Base-by-base conservation (phyloP, 2,113 vertebrate genomes). In the Syngnathoides biaculeatus region DNA sequence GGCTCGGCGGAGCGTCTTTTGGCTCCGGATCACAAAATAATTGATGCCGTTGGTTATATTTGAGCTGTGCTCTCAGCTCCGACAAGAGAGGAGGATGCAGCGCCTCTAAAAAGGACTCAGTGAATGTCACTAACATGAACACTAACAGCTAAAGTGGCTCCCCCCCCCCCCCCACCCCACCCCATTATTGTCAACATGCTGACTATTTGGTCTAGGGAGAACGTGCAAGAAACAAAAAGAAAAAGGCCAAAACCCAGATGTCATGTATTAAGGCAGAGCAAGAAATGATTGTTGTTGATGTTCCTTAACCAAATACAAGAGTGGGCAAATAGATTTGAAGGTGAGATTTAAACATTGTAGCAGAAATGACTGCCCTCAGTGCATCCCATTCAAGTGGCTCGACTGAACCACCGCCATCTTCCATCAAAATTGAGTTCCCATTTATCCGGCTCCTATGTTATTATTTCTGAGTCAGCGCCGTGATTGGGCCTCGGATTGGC, bases 11-110 rank as follows among this genome's bases (percentile, higher is more conserved):
- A 69, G 38, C 57, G 74, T 72, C 63, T 67, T 55, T 35, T 52
- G 60, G 19, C 63, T 75, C 27, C 57, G 67, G 69, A 84, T 57
- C 79, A 78, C 64, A 82, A 68, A 82, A 81, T 81, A 78, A 61
- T 61, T 61, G 38, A 61, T 61, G 58, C 58, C 13, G 17, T 20
- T n/a, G 35, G 17, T 38, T 59, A 20, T 38, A 59, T 59, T 59
- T 20, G 27, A 59, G 57, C n/a, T 59, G 26, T 35, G 26, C 55
- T 57, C 35, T 57, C 30, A 30, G 55, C 55, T 57, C 55, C 27
- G 10, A 8, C 26, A 26, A 57, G 55, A 47, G 43, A 47, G 43
- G 43, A 47, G 4, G 15, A 47, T 17, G 43, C 5, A 5, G 43
- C 43, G 14, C 43, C 43, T 47, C 43, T 47, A 14, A 47, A n/a